These are phyloP conservation scores for Nephrotoma flavescens DNA, from an alignment of 2,888 invertebrate species.

Conservation along the genomic window DNA sequence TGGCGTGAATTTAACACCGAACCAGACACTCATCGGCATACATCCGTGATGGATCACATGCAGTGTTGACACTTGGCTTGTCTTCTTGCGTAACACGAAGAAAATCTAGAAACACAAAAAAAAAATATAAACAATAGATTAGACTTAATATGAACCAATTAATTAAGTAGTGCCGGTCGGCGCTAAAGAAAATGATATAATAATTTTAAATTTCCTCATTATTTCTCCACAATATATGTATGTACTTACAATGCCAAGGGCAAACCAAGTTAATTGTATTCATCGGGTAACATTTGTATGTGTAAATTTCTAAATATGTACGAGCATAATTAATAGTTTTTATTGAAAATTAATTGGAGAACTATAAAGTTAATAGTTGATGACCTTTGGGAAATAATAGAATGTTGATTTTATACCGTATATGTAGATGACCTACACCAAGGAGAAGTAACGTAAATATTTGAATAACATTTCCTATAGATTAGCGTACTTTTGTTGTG, in stretches of 20 bases:
- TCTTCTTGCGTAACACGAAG: conserved; percentile 89
- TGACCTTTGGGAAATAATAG: not conserved
- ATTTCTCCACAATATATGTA: not conserved
- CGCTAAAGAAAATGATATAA: not conserved
- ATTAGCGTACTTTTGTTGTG: too few species aligned
- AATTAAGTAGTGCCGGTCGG: not conserved
- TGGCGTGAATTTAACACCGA: conserved; percentile 90
- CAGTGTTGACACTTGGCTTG: conserved; percentile 79
- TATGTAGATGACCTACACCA: not conserved
- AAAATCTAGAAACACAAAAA: conserved; percentile 53
- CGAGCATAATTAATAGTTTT: not conserved
- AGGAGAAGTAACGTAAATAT: not conserved
- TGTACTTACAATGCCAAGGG: not conserved
- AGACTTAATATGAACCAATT: conserved; percentile 2
- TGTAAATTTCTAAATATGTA: not conserved
- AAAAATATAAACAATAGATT: conserved; percentile 6
- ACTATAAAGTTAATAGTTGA: not conserved
- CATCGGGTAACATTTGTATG: not conserved
- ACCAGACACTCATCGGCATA: conserved; percentile 97
- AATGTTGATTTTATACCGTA: not conserved
- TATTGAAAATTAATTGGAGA: not conserved
- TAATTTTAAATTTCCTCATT: not conserved
- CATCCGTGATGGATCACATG: conserved; percentile 95
- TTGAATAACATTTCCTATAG: not conserved
- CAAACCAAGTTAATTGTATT: not conserved